phyloP scores from a whole-genome alignment of 2,797 vertebrate genomes.

The Coccyzus lansbergi region DNA sequence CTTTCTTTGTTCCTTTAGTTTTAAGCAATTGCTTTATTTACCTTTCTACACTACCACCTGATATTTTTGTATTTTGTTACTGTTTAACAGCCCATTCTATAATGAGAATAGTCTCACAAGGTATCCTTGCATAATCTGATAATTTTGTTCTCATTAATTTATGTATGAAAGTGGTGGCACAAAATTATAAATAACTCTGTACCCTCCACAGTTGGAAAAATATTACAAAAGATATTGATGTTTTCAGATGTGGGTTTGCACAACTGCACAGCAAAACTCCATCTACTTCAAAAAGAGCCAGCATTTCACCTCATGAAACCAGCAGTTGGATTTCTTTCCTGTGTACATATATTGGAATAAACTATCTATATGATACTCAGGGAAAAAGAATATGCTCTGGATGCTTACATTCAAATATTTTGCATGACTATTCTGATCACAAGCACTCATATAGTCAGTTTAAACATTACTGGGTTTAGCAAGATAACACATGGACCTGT shows the following conservation, averaged over 20 bases:
- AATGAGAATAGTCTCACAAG: neutral
- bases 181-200: neutral
- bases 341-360: slow-evolving; percentile 67
- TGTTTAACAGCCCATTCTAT: neutral
- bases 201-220: neutral
- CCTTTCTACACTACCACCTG: neutral
- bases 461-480: neutral
- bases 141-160: neutral
- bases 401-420: slow-evolving; percentile 25
- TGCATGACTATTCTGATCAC: slow-evolving; percentile 1
- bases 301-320: slow-evolving; percentile 57
- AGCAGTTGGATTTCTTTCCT: slow-evolving; percentile 53
- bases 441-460: slow-evolving; percentile 1
- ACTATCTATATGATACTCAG: slow-evolving; percentile 59
- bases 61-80: neutral
- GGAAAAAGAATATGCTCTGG: slow-evolving; percentile 54
- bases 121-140: neutral
- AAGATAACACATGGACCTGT: slow-evolving; percentile 20
- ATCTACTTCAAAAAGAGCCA: slow-evolving; percentile 9
- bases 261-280: slow-evolving; percentile 11
- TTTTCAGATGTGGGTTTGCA: neutral
- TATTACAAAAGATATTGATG: neutral
- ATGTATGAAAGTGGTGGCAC: neutral
- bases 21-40: neutral
- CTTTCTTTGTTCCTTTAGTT: neutral